Evolutionary conservation across 2,113 vertebrate species (phyloP).

Genomic region (Melospiza georgiana): DNA sequence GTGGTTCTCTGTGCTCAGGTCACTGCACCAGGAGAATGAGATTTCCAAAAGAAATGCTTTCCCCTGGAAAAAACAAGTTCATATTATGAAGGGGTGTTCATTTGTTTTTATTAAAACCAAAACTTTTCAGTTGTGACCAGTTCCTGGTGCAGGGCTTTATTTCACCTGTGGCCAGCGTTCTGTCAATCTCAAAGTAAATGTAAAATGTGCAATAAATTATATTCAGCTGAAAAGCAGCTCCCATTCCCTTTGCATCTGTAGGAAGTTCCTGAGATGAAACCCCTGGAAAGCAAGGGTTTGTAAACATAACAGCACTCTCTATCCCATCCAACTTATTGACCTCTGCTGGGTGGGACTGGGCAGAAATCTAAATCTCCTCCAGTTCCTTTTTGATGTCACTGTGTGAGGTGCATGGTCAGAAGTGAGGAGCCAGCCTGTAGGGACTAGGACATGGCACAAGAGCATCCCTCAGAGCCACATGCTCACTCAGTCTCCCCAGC

Average conservation of each 20-base stretch:
- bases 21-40: background rate
- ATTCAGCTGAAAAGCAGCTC: background rate
- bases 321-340: background rate
- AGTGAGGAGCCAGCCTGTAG: background rate
- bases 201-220: conserved; percentile 27
- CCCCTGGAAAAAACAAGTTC: background rate
- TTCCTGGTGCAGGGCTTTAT: background rate
- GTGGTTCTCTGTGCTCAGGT: background rate
- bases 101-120: background rate
- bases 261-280: background rate
- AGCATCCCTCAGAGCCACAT: background rate
- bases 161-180: background rate
- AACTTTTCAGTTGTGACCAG: background rate
- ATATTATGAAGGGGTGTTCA: background rate
- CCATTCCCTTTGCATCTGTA: background rate
- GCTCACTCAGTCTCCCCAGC: rapidly evolving
- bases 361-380: background rate
- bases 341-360: background rate
- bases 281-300: background rate
- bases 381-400: background rate
- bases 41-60: background rate
- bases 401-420: background rate
- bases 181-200: background rate
- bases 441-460: background rate
- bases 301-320: background rate